Conservation (phyloP, 2,888 invertebrate genomes). For the Luperina nickerlii region DNA sequence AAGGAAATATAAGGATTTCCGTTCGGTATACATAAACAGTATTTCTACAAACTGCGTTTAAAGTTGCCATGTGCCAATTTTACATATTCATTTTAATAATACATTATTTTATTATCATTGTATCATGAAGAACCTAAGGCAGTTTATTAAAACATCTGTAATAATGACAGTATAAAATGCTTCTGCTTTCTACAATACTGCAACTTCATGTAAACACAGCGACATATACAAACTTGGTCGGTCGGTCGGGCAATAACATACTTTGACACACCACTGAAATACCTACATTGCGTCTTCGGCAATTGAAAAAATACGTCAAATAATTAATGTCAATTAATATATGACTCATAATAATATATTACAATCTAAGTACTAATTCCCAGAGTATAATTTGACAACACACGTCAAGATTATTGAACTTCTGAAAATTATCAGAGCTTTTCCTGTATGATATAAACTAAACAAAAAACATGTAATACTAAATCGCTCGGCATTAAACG, state of each 20-base stretch:
- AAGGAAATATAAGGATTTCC: conserved; percentile 5
- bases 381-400: conserved; percentile 14
- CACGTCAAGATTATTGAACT: neutral
- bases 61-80: neutral
- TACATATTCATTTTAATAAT: neutral
- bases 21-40: neutral
- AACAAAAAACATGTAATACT: neutral
- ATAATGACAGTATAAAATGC: neutral
- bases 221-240: too few relatives aligned
- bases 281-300: neutral
- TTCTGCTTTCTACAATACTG: neutral
- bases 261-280: conserved; percentile 8
- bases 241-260: neutral
- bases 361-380: conserved; percentile 12
- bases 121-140: neutral
- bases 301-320: neutral
- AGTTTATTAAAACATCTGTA: too few relatives aligned
- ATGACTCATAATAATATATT: conserved; percentile 3
- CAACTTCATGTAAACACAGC: neutral
- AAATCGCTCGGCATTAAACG: neutral
- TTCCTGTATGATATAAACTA: neutral
- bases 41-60: neutral
- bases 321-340: neutral
- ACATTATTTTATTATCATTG: neutral
- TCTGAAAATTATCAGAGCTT: neutral